phyloP scores from a whole-genome alignment of 2,797 vertebrate species.

The Poliocrania exsul region DNA sequence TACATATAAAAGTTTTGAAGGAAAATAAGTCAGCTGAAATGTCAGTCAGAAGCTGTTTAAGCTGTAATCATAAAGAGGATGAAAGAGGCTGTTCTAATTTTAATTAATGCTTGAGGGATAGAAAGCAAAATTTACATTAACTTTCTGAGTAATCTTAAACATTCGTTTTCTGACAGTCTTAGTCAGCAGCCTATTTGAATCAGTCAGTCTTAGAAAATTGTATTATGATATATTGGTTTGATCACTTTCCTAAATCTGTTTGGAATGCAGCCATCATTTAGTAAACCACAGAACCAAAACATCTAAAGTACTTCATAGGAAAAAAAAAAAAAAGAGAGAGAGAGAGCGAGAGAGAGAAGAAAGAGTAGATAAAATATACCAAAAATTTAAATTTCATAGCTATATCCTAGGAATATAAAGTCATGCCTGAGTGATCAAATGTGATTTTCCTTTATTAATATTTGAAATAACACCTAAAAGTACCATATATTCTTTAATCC shows the following conservation, averaged over 20 bases:
- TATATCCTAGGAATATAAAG: not conserved
- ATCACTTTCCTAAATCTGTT: not conserved
- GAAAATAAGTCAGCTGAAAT: not conserved
- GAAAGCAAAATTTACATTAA: constrained; percentile 21
- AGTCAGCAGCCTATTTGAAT: constrained; percentile 6
- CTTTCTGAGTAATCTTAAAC: constrained; percentile 6
- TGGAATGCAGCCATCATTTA: not conserved
- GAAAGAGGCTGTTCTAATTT: constrained; percentile 8
- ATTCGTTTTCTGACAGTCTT: not conserved
- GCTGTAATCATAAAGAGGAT: not conserved
- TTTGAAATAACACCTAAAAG: not conserved
- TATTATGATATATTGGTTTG: constrained; percentile 5
- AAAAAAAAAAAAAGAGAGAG: not conserved
- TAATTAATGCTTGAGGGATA: constrained; percentile 27
- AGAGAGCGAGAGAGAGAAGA: not conserved
- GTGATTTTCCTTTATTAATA: not conserved
- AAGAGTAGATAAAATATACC: not conserved
- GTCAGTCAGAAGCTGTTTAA: constrained; percentile 4
- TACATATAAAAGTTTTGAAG: not conserved
- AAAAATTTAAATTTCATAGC: not conserved
- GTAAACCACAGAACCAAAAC: not conserved
- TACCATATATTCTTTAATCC: not conserved
- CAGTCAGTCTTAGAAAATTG: constrained; percentile 27
- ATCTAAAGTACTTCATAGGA: not conserved
- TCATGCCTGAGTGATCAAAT: not conserved